Evolutionary conservation across 2,888 invertebrate genomes (phyloP).

Genomic region (Drosophila quinaria): DNA sequence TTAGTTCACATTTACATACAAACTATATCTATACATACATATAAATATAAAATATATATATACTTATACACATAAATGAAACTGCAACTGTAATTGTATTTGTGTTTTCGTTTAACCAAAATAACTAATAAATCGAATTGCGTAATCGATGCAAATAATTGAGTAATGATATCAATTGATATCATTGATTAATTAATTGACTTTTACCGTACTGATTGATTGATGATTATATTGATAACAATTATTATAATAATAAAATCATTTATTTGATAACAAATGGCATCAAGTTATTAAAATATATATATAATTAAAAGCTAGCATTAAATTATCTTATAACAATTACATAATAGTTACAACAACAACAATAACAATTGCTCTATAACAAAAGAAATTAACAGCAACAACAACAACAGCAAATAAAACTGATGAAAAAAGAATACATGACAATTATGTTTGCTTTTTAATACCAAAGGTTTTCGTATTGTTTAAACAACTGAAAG

Average conservation of each 20-base stretch:
- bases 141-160: constrained; percentile 32
- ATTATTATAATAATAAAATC: constrained; percentile 42
- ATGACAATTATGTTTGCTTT: constrained; percentile 28
- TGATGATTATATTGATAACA: constrained; percentile 30
- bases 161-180: constrained; percentile 18
- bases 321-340: constrained; percentile 73
- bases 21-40: constrained; percentile 40
- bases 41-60: constrained; percentile 46
- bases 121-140: constrained; percentile 29
- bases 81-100: constrained; percentile 52
- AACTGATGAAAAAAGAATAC: constrained; percentile 42
- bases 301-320: constrained; percentile 56
- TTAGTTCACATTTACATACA: constrained; percentile 51
- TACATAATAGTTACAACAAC: constrained; percentile 68
- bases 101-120: constrained; percentile 48
- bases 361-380: constrained; percentile 63
- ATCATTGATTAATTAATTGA: constrained; percentile 40
- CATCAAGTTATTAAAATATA: constrained; percentile 57
- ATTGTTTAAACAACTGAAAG: constrained; percentile 34
- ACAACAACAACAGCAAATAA: constrained; percentile 62
- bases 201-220: constrained; percentile 59
- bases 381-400: constrained; percentile 48
- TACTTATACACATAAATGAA: constrained; percentile 49
- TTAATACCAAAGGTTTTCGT: background rate
- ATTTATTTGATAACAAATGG: constrained; percentile 40